Evolutionary conservation across 1,140 invertebrate genomes (phyloP).

Genomic region (Drosophila insularis): DNA sequence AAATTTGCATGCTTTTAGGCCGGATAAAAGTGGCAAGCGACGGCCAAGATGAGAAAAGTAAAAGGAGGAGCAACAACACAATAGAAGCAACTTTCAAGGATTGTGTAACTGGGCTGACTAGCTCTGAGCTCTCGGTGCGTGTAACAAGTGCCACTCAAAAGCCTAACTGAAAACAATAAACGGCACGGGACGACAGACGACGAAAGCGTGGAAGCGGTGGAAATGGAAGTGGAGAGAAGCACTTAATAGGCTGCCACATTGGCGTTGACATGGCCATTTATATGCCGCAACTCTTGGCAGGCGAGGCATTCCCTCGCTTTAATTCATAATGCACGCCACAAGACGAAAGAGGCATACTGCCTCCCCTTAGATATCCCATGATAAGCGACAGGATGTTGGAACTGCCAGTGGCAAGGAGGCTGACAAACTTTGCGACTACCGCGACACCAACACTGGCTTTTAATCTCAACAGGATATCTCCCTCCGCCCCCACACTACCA

Average conservation of each 20-base stretch:
- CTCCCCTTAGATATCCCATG: background rate
- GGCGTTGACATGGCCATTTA: constrained; percentile 60
- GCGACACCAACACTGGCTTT: constrained; percentile 25
- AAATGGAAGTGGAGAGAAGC: constrained; percentile 31
- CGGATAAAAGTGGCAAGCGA: constrained; percentile 1
- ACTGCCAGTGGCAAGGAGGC: constrained; percentile 27
- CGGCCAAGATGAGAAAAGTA: constrained; percentile 1
- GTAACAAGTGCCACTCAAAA: constrained; percentile 69
- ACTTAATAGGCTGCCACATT: constrained; percentile 61
- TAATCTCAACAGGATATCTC: constrained; percentile 35
- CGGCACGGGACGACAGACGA: constrained; percentile 7
- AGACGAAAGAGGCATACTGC: background rate
- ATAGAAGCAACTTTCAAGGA: constrained; percentile 14
- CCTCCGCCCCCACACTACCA: background rate
- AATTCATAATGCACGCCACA: constrained; percentile 64
- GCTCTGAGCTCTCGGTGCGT: constrained; percentile 32
- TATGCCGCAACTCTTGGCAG: constrained; percentile 56
- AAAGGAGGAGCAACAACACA: constrained; percentile 22
- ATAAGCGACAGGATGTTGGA: constrained; percentile 40
- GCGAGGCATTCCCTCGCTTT: constrained; percentile 32
- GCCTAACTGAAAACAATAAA: constrained; percentile 47
- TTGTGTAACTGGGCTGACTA: constrained; percentile 18
- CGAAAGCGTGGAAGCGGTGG: background rate
- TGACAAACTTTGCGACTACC: constrained; percentile 33
- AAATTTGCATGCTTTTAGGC: constrained; percentile 67